Base-by-base conservation (phyloP, 2,888 invertebrate genomes). In the Drosophila barbarae region DNA sequence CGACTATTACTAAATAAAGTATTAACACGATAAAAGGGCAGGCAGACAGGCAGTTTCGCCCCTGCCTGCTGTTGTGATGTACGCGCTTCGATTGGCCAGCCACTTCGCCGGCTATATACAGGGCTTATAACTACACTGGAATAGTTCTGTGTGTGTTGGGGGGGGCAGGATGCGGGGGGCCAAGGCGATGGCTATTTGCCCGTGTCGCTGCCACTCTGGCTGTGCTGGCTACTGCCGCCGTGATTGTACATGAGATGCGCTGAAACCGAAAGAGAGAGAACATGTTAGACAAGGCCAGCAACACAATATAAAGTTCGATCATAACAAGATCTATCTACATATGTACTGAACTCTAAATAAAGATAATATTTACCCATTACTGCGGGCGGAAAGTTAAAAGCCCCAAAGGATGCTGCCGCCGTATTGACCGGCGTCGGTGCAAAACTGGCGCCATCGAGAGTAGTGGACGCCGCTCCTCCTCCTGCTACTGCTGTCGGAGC, bases 191-290 rank as follows among this genome's bases (percentile, higher is more conserved):
- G 82, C 63, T 78, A 78, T 78, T 78, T 78, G 18, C 71, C 71
- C 9, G 79, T 41, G 13, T 79, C 79, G 26, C 65, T 67, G 49
- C 73, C 77, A 23, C 77, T 77, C 46, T 78, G 82, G 42, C 79
- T 78, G 42, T 74, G 82, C 42, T 82, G 79, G 42, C 79, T 78
- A 39, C 53, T 68, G 10, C 82, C 73, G n/a, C 71, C 73, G 36
- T 77, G 77, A 21, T 73, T 78, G 60, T 82, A 78, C 76, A 82
- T 82, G 35, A 78, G 71, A 64, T 82, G 78, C 5, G 82, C 78
- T 78, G 68, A 23, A 46, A 73, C 0, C 23, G 23, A 46, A 13
- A 52, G 15, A 26, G 26, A 42, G 0, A 3, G 1, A 23, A 15
- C 8, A 42, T 9, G 5, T 51, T 18, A 49, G 53, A 34, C 44